A percentile compares a stretch with the other conserved stretches of the same genome.
Evolutionary conservation across 37 sponge, comb jelly and placozoan species (phyloP).

Genomic region (Geodia barretti): DNA sequence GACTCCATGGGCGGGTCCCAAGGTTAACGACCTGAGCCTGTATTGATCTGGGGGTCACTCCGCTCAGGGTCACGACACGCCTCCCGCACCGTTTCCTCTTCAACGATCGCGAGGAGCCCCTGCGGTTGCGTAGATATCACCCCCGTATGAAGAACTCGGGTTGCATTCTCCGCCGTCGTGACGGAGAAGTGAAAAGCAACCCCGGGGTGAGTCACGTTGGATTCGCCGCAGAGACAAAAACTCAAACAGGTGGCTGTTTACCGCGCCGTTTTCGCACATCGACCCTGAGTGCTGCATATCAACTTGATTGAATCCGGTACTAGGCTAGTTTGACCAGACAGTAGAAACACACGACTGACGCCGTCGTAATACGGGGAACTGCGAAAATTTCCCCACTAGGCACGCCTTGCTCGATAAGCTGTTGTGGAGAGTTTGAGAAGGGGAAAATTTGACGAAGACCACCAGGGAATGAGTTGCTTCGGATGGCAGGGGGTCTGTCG

Average conservation of each 20-base stretch:
- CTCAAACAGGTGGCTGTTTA: background rate
- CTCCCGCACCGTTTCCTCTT: background rate
- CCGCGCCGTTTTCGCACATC: background rate
- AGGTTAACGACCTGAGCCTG: too few species aligned
- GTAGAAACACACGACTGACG: constrained; percentile 4
- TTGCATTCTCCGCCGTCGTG: background rate
- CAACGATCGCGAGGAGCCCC: background rate
- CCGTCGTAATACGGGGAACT: background rate
- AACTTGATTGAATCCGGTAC: background rate
- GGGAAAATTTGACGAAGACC: too few species aligned
- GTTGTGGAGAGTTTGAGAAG: too few species aligned
- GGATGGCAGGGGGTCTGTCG: too few species aligned
- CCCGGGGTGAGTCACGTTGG: background rate
- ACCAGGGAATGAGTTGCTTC: too few species aligned
- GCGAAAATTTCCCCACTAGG: background rate
- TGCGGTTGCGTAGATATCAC: background rate
- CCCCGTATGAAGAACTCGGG: background rate
- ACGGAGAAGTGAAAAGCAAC: background rate
- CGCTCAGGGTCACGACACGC: too few species aligned
- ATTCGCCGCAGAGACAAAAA: background rate
- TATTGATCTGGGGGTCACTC: too few species aligned
- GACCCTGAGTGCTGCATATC: constrained; percentile 6
- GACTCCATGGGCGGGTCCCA: background rate
- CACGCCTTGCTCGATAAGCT: too few species aligned
- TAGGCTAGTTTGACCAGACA: background rate